Percentiles rank a stretch among this genome's conserved stretches.
Evolutionary conservation across 2,888 invertebrate species (phyloP).

Genomic region (Tenthredo distinguenda): DNA sequence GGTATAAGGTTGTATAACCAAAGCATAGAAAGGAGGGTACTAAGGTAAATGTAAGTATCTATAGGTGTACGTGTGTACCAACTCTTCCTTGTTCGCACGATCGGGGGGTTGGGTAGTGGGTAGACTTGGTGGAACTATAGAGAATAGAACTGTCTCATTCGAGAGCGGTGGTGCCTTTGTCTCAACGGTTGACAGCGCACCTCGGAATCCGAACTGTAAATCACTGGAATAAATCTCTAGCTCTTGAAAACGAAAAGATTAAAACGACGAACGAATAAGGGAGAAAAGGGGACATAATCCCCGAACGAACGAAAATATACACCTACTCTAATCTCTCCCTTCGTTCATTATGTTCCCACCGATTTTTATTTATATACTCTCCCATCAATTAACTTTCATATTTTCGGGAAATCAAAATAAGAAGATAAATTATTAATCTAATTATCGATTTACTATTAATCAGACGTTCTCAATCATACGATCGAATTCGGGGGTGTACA

Average conservation of each 20-base stretch:
- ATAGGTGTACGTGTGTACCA: not conserved
- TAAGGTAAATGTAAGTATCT: not conserved
- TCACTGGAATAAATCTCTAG: constrained; percentile 44
- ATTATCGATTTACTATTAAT: not conserved
- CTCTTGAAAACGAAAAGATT: constrained; percentile 18
- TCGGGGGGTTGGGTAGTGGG: not conserved
- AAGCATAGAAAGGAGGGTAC: not conserved
- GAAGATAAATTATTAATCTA: no score
- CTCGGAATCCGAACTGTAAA: constrained; percentile 41
- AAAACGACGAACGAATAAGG: constrained; percentile 6
- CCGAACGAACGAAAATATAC: not conserved
- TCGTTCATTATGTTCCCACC: not conserved
- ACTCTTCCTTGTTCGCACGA: constrained; percentile 19
- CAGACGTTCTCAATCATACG: not conserved
- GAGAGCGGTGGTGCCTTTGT: constrained; percentile 57
- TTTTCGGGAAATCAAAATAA: no score
- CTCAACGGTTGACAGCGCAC: constrained; percentile 57
- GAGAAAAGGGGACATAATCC: constrained; percentile 7
- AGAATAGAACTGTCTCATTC: constrained; percentile 59
- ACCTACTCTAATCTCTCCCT: not conserved
- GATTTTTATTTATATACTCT: no score
- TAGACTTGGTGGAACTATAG: constrained; percentile 32
- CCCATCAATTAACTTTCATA: no score
- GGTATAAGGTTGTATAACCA: not conserved
- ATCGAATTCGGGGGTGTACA: not conserved